A percentile compares a stretch with the other conserved stretches of the same genome.
Conservation (phyloP, 1,140 invertebrate genomes). For the Uloborus diversus region DNA sequence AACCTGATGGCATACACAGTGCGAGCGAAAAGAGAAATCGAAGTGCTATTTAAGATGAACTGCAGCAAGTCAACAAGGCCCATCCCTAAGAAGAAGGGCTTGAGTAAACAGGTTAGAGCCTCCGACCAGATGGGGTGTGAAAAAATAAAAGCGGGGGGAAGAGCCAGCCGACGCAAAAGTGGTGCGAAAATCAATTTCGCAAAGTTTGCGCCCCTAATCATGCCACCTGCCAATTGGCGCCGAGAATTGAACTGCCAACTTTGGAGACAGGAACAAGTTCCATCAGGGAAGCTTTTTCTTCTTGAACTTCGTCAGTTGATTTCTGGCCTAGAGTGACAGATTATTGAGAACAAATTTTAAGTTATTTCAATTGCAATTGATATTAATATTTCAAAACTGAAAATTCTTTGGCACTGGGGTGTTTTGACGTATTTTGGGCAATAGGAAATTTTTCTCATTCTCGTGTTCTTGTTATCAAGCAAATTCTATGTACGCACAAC, state of each 20-base stretch:
- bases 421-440: too few relatives aligned
- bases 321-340: too few relatives aligned
- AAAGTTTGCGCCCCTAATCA: conserved; percentile 47
- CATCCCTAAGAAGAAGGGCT: conserved; percentile 21
- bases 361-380: too few relatives aligned
- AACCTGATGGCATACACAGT: not conserved
- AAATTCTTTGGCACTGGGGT: too few relatives aligned
- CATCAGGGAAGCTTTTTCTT: conserved; percentile 13
- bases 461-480: too few relatives aligned
- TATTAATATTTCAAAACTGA: too few relatives aligned
- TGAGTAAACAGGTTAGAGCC: conserved; percentile 50
- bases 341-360: too few relatives aligned
- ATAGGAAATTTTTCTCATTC: too few relatives aligned
- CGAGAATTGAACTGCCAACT: not conserved
- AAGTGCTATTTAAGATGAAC: conserved; percentile 48
- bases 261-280: too few relatives aligned
- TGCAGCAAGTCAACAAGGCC: conserved; percentile 33
- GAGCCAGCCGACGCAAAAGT: conserved; percentile 24
- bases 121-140: conserved; percentile 41
- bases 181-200: conserved; percentile 48
- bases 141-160: conserved; percentile 8
- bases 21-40: conserved; percentile 38
- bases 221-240: conserved; percentile 38
- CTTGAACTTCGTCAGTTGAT: too few relatives aligned
- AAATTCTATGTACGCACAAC: too few relatives aligned